phyloP scores from a whole-genome alignment of 2,797 vertebrate species.

The Hyperoplus lanceolatus region DNA sequence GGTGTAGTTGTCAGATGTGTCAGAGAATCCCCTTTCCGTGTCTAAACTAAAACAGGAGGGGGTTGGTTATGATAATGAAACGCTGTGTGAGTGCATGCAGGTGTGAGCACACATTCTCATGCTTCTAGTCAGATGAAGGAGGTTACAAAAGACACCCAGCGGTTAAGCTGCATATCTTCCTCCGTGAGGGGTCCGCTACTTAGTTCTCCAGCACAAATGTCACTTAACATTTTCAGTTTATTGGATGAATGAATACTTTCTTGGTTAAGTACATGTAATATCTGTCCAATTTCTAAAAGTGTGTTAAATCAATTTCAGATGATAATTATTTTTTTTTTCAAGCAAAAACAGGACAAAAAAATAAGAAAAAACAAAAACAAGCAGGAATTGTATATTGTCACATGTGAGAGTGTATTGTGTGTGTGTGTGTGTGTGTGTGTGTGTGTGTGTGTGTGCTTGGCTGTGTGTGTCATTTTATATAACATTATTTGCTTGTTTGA shows the following conservation, averaged over 20 bases:
- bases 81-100: conserved; percentile 48
- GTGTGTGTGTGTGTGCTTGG: too few relatives aligned
- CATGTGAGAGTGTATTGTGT: too few relatives aligned
- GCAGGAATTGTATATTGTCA: conserved; percentile 2
- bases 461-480: too few relatives aligned
- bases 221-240: conserved; percentile 23
- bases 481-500: too few relatives aligned
- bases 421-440: too few relatives aligned
- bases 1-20: conserved; percentile 77
- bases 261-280: neutral
- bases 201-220: conserved; percentile 34
- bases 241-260: conserved; percentile 12
- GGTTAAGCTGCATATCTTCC: conserved; percentile 24
- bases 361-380: neutral
- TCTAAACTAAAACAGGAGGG: conserved; percentile 67
- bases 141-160: conserved; percentile 41
- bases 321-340: neutral
- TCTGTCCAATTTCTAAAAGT: neutral
- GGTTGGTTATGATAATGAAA: conserved; percentile 75
- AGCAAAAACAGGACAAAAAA: too few relatives aligned
- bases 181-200: conserved; percentile 8
- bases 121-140: conserved; percentile 60
- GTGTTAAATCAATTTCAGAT: neutral
- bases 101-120: conserved; percentile 41
- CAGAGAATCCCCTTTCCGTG: conserved; percentile 57